Base-by-base conservation (phyloP, 2,113 vertebrate species). In the Meleagris gallopavo region DNA sequence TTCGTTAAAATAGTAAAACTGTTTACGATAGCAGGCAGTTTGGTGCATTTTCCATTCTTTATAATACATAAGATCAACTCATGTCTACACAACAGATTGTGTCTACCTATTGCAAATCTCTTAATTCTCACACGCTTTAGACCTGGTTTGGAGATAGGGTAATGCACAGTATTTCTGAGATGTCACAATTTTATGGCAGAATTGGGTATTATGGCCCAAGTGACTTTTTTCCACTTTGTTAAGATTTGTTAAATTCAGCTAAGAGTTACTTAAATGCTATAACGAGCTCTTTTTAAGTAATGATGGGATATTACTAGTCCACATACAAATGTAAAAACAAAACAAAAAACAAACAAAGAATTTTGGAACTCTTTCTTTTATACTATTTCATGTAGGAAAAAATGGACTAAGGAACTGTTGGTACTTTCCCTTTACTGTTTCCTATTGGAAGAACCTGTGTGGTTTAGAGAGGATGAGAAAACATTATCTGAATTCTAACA, bases 341-440 rank as follows among this genome's bases (percentile, higher is more conserved):
- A 41, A 15, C 41, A 41, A 41, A 15, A 27, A 29, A 52, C 83
- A 73, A 0, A 9, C 32, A 36, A 11, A 60, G 22, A 32, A 32
- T 61, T 66, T 81, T 77, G 29, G 9, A 58, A 73, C 9, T 22
- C 12, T 80, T 86, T 58, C 50, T 88, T 14, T 82, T 7, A 10
- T 34, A 45, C 67, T 88, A 40, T 95, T 10, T 70, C 29, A 77
- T 67, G 27, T 50, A 98, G 97, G 97, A 92, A 91, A 92, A 57
- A 93, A 30, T 25, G 96, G 97, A 36, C 65, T 97, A 50, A 96
- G 79, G 86, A 97, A 88, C 24, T 69, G 7, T 0, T 98, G 98
- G 98, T 95, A 96, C 81, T 98, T 98, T 65, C 98, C 97, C 9
- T 95, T 98, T 67, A 96, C 95, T 10, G 2, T 32, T 10, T 95